These are phyloP conservation scores for Ploceus nigricollis DNA, from an alignment of 2,113 vertebrate genomes.

Conservation along the genomic window DNA sequence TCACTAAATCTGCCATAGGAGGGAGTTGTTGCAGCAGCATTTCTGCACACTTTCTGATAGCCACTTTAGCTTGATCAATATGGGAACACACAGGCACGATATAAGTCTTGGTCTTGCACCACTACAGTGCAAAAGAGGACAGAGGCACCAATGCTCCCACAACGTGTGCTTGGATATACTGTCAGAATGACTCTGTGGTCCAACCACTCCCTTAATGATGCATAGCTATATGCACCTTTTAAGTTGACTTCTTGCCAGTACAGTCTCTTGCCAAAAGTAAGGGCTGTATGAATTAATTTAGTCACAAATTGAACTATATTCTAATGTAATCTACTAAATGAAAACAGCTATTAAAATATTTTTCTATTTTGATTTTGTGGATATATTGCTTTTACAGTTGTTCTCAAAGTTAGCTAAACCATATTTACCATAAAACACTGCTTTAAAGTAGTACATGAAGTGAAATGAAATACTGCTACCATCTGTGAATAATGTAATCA, in stretches of 20 bases:
- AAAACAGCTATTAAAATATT: neutral
- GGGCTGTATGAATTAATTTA: neutral
- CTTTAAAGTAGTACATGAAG: neutral
- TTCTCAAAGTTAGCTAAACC: neutral
- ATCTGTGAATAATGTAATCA: slow-evolving; percentile 60
- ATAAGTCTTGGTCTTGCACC: neutral
- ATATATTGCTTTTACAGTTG: neutral
- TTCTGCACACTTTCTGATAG: neutral
- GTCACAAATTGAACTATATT: neutral
- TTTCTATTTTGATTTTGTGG: neutral
- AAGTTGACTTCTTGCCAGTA: neutral
- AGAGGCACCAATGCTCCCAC: neutral
- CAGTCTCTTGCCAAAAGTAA: neutral
- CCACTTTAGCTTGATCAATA: neutral
- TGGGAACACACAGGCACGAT: fast-evolving
- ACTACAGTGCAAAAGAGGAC: neutral
- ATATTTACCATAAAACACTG: neutral
- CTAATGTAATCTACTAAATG: neutral
- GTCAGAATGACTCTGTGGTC: neutral
- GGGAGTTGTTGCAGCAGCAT: neutral
- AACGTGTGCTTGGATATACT: neutral
- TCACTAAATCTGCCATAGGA: neutral
- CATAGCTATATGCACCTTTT: neutral
- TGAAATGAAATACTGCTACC: slow-evolving; percentile 13
- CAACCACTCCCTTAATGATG: neutral